These are phyloP conservation scores for Phasianus colchicus DNA, from an alignment of 2,113 vertebrate species.

Conservation along the genomic window DNA sequence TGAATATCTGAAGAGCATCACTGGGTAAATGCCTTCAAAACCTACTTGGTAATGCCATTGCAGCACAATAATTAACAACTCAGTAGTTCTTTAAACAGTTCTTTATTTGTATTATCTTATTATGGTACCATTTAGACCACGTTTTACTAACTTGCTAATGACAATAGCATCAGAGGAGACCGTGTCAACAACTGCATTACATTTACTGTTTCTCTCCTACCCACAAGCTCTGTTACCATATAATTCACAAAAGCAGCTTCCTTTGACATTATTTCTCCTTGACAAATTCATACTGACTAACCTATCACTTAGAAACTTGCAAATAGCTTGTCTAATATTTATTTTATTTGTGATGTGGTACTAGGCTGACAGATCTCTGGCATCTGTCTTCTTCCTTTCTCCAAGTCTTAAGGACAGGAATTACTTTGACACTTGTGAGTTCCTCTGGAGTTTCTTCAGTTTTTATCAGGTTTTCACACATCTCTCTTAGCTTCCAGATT, in stretches of 20 bases:
- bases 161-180: neutral
- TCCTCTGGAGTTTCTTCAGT: neutral
- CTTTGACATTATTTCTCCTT: neutral
- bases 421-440: neutral
- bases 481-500: neutral
- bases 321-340: neutral
- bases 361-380: neutral
- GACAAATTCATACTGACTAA: neutral
- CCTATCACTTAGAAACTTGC: neutral
- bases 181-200: neutral
- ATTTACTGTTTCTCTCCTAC: neutral
- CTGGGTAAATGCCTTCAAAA: neutral
- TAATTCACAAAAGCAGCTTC: conserved; percentile 1
- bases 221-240: neutral
- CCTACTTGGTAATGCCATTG: neutral
- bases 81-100: neutral
- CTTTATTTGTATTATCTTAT: neutral
- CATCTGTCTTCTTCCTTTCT: neutral
- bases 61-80: neutral
- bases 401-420: neutral
- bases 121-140: neutral
- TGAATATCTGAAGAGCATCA: neutral
- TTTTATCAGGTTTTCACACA: neutral
- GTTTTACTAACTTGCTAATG: neutral
- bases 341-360: rapidly evolving